Conservation (phyloP, 2,888 invertebrate genomes). For the Penaeus monodon region DNA sequence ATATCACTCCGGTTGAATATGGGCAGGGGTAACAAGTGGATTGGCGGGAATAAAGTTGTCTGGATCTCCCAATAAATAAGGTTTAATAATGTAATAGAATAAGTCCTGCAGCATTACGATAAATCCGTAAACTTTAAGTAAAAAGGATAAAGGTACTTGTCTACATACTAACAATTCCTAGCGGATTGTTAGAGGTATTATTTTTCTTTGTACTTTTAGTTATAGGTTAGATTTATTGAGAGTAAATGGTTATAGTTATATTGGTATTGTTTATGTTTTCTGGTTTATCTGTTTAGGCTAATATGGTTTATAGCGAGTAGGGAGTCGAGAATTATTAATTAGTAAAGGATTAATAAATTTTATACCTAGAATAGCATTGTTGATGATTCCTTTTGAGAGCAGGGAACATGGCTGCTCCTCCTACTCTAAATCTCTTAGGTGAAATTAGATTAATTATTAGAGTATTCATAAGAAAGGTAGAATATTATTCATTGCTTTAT, state of each 20-base stretch:
- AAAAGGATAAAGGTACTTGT: slow-evolving; percentile 81
- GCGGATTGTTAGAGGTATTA: slow-evolving; percentile 77
- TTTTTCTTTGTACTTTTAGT: no score
- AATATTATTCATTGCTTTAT: slow-evolving; percentile 74
- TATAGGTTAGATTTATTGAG: no score
- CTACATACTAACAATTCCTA: slow-evolving; percentile 77
- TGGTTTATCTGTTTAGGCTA: slow-evolving; percentile 43
- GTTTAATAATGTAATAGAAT: slow-evolving; percentile 72
- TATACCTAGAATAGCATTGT: slow-evolving; percentile 75
- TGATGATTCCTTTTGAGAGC: slow-evolving; percentile 78
- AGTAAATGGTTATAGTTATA: no score
- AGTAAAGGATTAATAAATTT: slow-evolving; percentile 77
- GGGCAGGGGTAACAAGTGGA: no score
- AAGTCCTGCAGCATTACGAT: neutral
- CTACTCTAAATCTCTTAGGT: slow-evolving; percentile 78
- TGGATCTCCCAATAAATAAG: slow-evolving; percentile 78
- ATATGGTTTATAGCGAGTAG: slow-evolving; percentile 40
- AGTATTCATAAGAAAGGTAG: slow-evolving; percentile 72
- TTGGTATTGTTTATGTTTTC: slow-evolving; percentile 33
- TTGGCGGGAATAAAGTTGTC: slow-evolving; percentile 83
- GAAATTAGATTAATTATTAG: slow-evolving; percentile 78
- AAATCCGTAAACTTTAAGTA: slow-evolving; percentile 76
- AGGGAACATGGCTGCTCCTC: slow-evolving; percentile 78
- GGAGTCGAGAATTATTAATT: slow-evolving; percentile 75
- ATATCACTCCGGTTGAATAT: no score